Base-by-base conservation (phyloP, 2,113 vertebrate species). In the Aldabrachelys gigantea region DNA sequence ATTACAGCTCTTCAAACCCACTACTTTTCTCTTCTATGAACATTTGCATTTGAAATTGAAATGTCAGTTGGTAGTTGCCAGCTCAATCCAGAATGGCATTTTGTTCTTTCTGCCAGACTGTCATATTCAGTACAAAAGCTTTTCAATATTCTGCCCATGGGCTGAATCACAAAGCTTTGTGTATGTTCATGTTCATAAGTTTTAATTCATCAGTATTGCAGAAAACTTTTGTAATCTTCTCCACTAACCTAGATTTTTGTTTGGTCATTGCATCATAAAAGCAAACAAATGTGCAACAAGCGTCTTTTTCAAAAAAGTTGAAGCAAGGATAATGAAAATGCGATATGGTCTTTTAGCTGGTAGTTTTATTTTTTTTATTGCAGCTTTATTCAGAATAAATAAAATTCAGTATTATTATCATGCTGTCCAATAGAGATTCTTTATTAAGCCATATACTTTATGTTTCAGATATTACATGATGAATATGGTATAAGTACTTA, bases 341-440 rank as follows among this genome's bases (percentile, higher is more conserved):
- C 3, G 5, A 62, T 62, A 12, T 72, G 19, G 8, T 41, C 7
- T 31, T 79, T 49, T 24, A 31, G 76, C 76, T 31, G 7, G 27
- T 75, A 1, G 7, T 47, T 31, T 44, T 10, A 0, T 80, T 29
- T 65, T 49, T 85, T 12, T 1, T n/a, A 29, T 91, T 80, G 50
- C 86, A n/a, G n/a, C 3, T 72, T n/a, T 59, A 1, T 0, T 0
- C 59, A 8, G 29, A 22, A 8, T 62, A 29, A 75, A 38, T 75
- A 44, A 29, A 87, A 52, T 38, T 29, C 49, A 87, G 4, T 35
- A 3, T 80, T 19, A 49, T 8, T 8, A 16, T 14, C 21, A 53
- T 4, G n/a, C 35, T 72, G 69, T 35, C 6, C 85, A 27, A 9
- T 49, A 3, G 22, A 8, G 31, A 53, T 47, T 44, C 10, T 76